phyloP scores from a whole-genome alignment of 2,888 invertebrate species.

The Limenitis arthemis region DNA sequence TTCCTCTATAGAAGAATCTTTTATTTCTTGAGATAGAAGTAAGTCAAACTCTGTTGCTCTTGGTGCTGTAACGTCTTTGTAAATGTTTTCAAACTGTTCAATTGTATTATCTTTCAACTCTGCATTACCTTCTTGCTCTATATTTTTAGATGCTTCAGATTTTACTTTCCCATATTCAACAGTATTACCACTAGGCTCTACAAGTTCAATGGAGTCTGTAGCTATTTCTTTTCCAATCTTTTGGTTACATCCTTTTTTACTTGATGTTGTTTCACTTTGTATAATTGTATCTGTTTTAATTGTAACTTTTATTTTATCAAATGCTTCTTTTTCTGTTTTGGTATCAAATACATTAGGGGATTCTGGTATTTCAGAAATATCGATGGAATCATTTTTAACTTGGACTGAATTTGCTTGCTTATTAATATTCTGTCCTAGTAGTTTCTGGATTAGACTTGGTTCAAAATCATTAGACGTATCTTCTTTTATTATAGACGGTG shows the following conservation, averaged over 20 bases:
- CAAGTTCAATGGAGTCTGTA: not conserved
- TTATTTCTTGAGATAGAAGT: slow-evolving; percentile 35
- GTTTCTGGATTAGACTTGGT: slow-evolving; percentile 45
- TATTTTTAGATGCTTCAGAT: not conserved
- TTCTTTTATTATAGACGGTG: slow-evolving; percentile 52
- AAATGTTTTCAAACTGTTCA: slow-evolving; percentile 56
- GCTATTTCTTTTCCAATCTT: not conserved
- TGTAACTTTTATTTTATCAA: slow-evolving; percentile 34
- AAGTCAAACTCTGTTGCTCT: slow-evolving; percentile 55
- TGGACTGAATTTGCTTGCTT: slow-evolving; percentile 34
- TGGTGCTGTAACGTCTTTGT: slow-evolving; percentile 45
- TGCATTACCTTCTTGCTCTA: slow-evolving; percentile 14
- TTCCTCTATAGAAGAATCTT: slow-evolving; percentile 11
- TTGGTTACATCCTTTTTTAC: not conserved
- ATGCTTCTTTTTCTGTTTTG: slow-evolving; percentile 22
- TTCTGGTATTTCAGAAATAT: slow-evolving; percentile 42
- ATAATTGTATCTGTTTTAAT: slow-evolving; percentile 33
- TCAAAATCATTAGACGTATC: slow-evolving; percentile 34
- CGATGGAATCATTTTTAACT: slow-evolving; percentile 43
- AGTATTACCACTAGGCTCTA: not conserved
- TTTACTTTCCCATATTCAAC: not conserved
- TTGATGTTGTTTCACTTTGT: slow-evolving; percentile 9
- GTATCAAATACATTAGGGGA: slow-evolving; percentile 28
- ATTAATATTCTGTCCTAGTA: slow-evolving; percentile 46
- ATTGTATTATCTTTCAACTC: slow-evolving; percentile 39